Base-by-base conservation (phyloP, 2,888 invertebrate genomes). In the Alviniconcha strummeri region DNA sequence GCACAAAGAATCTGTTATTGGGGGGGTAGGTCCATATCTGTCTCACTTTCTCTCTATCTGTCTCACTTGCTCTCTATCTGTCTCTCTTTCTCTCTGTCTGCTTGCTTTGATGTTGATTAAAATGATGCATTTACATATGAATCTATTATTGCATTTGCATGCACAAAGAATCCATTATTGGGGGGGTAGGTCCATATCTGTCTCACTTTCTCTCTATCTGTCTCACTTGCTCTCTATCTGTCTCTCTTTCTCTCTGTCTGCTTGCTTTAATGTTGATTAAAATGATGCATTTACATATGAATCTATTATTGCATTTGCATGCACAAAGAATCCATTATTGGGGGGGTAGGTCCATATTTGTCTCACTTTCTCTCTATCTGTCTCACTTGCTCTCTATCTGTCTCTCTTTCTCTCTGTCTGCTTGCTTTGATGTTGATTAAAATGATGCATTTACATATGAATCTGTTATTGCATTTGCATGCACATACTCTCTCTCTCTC, bases 151-250 rank as follows among this genome's bases (percentile, higher is more conserved):
- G 13, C 69, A 13, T 69, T 6, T 69, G 69, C n/a, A 6, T 13
- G 69, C 36, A 36, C 36, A 98, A 97, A 90, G 98, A 98, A 87
- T 95, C 94, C 56, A 96, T 98, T 86, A 95, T 97, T 81, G 96
- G 95, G 87, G 92, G 95, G 6, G 93, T 93, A 86, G 83, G 97
- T 87, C 17, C n/a, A 11, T 71, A 36, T 36, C 36, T 36, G 36
- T 69, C 69, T 69, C 15, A 5, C 15, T 69, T 3, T 69, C 17
- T 69, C 11, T 17, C 15, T 69, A 1, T 69, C 15, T 69, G 1
- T 69, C 6, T 69, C 6, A 5, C 69, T 69, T 0, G 4, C 6
- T 69, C 69, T 69, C 6, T 69, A 2, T 15, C 11, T 69, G 1
- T 69, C 6, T 69, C 15, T 69, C 6, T 69, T 1, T 69, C 6